Percentiles rank a stretch among this genome's conserved stretches.
Evolutionary conservation across 1,140 invertebrate species (phyloP).

Genomic region (Zelostemma sp.): DNA sequence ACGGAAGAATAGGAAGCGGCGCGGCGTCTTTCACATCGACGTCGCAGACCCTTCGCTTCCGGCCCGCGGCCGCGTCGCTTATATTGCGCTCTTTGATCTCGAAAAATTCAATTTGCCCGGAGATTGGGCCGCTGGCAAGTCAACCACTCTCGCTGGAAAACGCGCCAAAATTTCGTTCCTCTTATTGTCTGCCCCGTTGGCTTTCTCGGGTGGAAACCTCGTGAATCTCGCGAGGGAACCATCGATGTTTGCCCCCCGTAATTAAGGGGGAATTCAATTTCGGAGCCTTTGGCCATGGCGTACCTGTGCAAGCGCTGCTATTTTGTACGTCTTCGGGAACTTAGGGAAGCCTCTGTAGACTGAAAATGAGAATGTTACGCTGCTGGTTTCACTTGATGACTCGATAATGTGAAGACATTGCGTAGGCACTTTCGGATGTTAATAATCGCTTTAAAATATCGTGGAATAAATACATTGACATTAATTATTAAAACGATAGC

Average conservation of each 20-base stretch:
- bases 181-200: not conserved
- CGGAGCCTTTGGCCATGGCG: constrained; percentile 22
- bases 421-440: too few relatives aligned
- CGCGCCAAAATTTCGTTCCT: constrained; percentile 31
- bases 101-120: constrained; percentile 66
- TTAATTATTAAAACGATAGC: too few relatives aligned
- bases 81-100: constrained; percentile 66
- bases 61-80: constrained; percentile 35
- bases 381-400: constrained; percentile 1
- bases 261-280: constrained; percentile 60
- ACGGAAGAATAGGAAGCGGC: constrained; percentile 22
- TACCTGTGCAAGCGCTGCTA: constrained; percentile 1
- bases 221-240: not conserved
- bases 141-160: constrained; percentile 41
- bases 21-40: constrained; percentile 19
- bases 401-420: not conserved
- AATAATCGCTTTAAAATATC: too few relatives aligned
- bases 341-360: constrained; percentile 6
- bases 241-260: constrained; percentile 28
- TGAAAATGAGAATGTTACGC: not conserved
- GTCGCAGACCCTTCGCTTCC: constrained; percentile 24
- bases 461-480: too few relatives aligned
- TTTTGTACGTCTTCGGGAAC: constrained; percentile 20
- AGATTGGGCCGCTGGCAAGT: constrained; percentile 63
- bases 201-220: not conserved